phyloP scores from a whole-genome alignment of 1,140 invertebrate genomes.

The Drosophila obscura region DNA sequence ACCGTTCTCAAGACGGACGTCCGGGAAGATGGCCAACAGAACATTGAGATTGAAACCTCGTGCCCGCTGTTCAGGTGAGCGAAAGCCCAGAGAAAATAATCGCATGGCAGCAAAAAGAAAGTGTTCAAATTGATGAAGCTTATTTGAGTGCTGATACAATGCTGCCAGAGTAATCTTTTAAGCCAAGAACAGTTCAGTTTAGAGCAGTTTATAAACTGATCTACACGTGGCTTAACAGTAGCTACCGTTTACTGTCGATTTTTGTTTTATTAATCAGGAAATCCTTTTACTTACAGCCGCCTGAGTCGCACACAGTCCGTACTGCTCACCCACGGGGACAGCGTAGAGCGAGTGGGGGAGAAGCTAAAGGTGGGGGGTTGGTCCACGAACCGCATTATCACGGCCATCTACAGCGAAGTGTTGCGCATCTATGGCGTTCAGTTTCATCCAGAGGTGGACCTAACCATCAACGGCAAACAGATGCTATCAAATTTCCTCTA shows the following conservation, averaged over 20 bases:
- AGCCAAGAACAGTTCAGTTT: slow-evolving; percentile 76
- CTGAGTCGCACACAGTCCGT: slow-evolving; percentile 94
- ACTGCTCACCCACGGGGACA: slow-evolving; percentile 98
- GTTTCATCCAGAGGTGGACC: slow-evolving; percentile 97
- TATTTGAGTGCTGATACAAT: slow-evolving; percentile 79
- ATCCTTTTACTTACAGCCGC: slow-evolving; percentile 86
- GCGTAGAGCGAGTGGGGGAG: slow-evolving; percentile 95
- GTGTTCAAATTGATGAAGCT: slow-evolving; percentile 47
- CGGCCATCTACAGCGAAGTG: slow-evolving; percentile 96
- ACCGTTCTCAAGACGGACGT: slow-evolving; percentile 93
- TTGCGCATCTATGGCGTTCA: slow-evolving; percentile 97
- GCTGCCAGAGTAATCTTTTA: slow-evolving; percentile 69
- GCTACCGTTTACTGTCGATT: background rate
- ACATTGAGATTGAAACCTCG: slow-evolving; percentile 94
- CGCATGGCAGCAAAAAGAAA: slow-evolving; percentile 72
- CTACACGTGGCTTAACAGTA: slow-evolving; percentile 81
- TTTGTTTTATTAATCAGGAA: background rate
- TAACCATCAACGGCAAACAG: slow-evolving; percentile 94
- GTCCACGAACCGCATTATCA: slow-evolving; percentile 91
- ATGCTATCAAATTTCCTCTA: slow-evolving; percentile 98
- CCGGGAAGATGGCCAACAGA: slow-evolving; percentile 97
- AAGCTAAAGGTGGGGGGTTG: slow-evolving; percentile 92
- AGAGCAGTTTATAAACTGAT: slow-evolving; percentile 65
- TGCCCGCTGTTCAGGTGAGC: slow-evolving; percentile 97
- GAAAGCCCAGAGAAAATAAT: background rate